phyloP scores from a whole-genome alignment of 2,113 vertebrate species.

The Columbina picui region DNA sequence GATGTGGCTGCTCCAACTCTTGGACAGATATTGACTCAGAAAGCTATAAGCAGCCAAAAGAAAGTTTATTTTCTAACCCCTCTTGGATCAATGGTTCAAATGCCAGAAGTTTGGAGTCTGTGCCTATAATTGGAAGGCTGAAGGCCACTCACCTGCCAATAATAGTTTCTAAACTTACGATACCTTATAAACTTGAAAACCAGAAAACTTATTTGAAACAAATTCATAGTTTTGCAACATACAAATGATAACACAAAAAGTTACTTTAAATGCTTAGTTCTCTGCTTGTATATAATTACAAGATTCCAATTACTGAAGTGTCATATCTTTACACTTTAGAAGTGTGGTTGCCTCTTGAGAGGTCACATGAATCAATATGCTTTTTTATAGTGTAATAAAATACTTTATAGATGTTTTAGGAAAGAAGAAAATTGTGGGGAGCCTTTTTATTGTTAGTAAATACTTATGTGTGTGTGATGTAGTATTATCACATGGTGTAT shows the following conservation, averaged over 20 bases:
- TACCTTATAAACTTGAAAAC: not conserved
- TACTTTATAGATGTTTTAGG: not conserved
- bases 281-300: not conserved
- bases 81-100: not conserved
- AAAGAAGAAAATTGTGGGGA: not conserved
- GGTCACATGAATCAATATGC: not conserved
- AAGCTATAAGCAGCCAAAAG: not conserved
- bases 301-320: not conserved
- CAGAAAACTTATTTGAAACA: not conserved
- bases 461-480: not conserved
- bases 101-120: not conserved
- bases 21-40: not conserved
- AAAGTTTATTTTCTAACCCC: not conserved
- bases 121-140: not conserved
- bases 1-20: not conserved
- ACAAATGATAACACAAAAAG: not conserved
- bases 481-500: not conserved
- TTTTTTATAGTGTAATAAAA: not conserved
- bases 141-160: not conserved
- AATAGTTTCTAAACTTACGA: not conserved
- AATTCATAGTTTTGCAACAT: not conserved
- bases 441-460: not conserved
- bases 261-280: not conserved
- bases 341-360: not conserved
- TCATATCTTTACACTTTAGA: not conserved